These are phyloP conservation scores for Macrosoma leucophasiata DNA, from an alignment of 2,888 invertebrate genomes.

Conservation along the genomic window DNA sequence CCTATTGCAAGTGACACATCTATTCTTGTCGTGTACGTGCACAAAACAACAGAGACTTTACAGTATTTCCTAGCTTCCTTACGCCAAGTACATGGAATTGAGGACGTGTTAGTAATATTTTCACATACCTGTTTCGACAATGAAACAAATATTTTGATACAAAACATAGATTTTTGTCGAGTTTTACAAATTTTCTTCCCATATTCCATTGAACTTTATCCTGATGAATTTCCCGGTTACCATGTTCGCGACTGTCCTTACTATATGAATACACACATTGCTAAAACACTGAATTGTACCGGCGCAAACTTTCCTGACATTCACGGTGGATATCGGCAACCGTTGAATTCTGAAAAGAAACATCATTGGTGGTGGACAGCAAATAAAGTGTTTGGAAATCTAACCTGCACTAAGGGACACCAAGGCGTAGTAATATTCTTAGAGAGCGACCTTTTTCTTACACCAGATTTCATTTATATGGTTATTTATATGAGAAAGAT, in stretches of 20 bases:
- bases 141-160: constrained; percentile 34
- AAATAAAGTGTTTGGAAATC: constrained; percentile 43
- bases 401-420: constrained; percentile 29
- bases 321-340: constrained; percentile 38
- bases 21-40: constrained; percentile 39
- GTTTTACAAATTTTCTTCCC: constrained; percentile 51
- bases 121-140: constrained; percentile 43
- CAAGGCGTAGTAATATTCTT: constrained; percentile 41
- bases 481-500: constrained; percentile 38
- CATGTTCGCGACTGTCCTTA: constrained; percentile 33
- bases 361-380: constrained; percentile 59
- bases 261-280: constrained; percentile 28
- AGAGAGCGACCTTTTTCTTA: constrained; percentile 38
- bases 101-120: constrained; percentile 43
- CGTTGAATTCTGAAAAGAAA: constrained; percentile 35
- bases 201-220: constrained; percentile 40
- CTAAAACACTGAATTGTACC: constrained; percentile 34
- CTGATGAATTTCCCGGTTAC: constrained; percentile 38
- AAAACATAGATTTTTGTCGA: constrained; percentile 42
- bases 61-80: constrained; percentile 41
- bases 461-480: constrained; percentile 48
- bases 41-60: constrained; percentile 32
- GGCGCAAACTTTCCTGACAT: constrained; percentile 37
- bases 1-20: constrained; percentile 32
- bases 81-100: constrained; percentile 37